These are phyloP conservation scores for Heterocephalus glaber DNA, from an alignment of 2,113 vertebrate genomes.

Conservation along the genomic window DNA sequence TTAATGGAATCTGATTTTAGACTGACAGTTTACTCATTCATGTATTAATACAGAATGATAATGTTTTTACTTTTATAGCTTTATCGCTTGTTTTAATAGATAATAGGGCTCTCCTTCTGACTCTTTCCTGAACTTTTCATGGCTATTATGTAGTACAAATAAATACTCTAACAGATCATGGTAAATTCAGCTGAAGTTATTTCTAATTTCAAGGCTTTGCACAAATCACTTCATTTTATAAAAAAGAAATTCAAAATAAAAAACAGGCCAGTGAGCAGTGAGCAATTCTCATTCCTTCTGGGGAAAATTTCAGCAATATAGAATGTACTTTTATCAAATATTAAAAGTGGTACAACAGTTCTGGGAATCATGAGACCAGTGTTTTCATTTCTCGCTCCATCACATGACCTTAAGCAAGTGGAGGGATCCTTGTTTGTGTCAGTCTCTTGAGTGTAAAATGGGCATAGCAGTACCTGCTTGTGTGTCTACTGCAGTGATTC, in stretches of 20 bases:
- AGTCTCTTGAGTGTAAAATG: background rate
- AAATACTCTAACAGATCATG: background rate
- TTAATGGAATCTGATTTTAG: background rate
- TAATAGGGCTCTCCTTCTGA: background rate
- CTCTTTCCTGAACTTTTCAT: background rate
- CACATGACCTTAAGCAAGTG: background rate
- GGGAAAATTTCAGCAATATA: background rate
- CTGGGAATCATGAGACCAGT: background rate
- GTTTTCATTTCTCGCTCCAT: background rate
- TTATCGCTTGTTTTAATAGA: slow-evolving; percentile 1
- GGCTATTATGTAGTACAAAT: too few relatives aligned
- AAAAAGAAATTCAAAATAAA: slow-evolving; percentile 35
- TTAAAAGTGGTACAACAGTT: background rate
- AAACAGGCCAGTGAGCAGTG: background rate
- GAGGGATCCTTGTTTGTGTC: background rate
- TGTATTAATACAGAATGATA: background rate
- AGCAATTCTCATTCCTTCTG: background rate
- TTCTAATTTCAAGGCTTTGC: background rate
- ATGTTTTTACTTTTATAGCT: background rate
- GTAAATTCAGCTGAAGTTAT: background rate
- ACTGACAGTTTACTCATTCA: background rate
- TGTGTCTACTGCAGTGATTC: background rate
- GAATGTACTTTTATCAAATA: background rate
- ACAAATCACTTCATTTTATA: background rate
- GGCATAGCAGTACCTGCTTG: background rate